Conservation (phyloP, 2,888 invertebrate genomes). For the Tachina fera region DNA sequence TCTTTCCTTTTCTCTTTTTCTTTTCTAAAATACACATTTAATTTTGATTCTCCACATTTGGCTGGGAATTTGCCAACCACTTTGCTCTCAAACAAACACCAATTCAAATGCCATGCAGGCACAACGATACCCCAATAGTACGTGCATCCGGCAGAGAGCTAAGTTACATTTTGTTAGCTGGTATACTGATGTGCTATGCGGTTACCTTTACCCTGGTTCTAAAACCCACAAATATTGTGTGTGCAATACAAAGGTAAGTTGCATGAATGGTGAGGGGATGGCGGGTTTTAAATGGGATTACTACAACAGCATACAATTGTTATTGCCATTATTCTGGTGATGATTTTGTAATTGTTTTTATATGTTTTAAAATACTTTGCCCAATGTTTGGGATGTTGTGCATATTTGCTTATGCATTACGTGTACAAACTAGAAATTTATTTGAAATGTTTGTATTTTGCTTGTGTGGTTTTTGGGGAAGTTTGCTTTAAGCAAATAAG, state of each 20-base stretch:
- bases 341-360: neutral
- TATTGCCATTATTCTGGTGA: neutral
- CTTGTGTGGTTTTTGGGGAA: neutral
- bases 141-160: constrained; percentile 95
- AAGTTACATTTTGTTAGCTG: constrained; percentile 94
- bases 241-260: constrained; percentile 95
- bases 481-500: neutral
- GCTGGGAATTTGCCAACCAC: neutral
- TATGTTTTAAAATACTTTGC: neutral
- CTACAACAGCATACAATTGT: neutral
- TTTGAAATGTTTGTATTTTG: neutral
- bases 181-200: constrained; percentile 94
- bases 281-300: neutral
- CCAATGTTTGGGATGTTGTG: too few species aligned
- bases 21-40: constrained; percentile 4
- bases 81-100: constrained; percentile 7
- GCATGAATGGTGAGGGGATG: neutral
- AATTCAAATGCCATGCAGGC: constrained; percentile 80
- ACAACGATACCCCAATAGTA: constrained; percentile 98
- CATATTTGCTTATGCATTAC: neutral
- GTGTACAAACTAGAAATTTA: neutral
- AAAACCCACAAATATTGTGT: constrained; percentile 92
- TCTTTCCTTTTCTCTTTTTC: neutral
- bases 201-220: constrained; percentile 96
- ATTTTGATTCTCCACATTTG: constrained; percentile 15